Conservation (phyloP, 2,888 invertebrate species). For the Argyra leucocephala region DNA sequence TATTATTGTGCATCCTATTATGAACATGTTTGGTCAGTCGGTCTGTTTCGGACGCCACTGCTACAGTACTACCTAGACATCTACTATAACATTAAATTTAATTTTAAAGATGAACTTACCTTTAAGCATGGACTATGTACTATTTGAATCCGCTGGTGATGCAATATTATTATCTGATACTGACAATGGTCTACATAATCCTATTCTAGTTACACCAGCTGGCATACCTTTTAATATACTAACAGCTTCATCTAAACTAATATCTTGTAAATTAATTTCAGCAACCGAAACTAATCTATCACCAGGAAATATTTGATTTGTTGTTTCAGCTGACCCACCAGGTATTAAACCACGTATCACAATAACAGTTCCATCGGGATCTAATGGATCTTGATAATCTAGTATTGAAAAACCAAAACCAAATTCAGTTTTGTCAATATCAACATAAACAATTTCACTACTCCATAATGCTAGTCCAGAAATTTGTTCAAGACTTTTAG, state of each 20-base stretch:
- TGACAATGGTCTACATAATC: constrained; percentile 70
- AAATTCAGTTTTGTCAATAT: constrained; percentile 85
- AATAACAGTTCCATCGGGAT: constrained; percentile 89
- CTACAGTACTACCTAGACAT: too few relatives aligned
- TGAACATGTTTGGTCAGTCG: too few relatives aligned
- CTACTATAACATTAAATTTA: too few relatives aligned
- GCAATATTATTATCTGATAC: constrained; percentile 43
- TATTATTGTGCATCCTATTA: too few relatives aligned
- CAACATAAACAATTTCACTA: constrained; percentile 82
- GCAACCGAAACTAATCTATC: constrained; percentile 89
- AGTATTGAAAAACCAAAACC: constrained; percentile 97
- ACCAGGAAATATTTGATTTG: constrained; percentile 90
- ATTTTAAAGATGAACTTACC: background rate
- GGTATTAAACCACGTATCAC: constrained; percentile 95
- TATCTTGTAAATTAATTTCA: constrained; percentile 79
- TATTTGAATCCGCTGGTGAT: constrained; percentile 40
- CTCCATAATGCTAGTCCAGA: constrained; percentile 96
- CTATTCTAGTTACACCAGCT: constrained; percentile 79
- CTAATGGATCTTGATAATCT: constrained; percentile 95
- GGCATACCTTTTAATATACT: constrained; percentile 91
- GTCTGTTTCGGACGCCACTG: too few relatives aligned
- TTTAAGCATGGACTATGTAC: constrained; percentile 39
- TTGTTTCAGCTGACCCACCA: constrained; percentile 92
- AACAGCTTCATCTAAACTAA: constrained; percentile 89
- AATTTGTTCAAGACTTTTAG: constrained; percentile 89